These are phyloP conservation scores for Furcula furcula DNA, from an alignment of 2,888 invertebrate species.

Conservation along the genomic window DNA sequence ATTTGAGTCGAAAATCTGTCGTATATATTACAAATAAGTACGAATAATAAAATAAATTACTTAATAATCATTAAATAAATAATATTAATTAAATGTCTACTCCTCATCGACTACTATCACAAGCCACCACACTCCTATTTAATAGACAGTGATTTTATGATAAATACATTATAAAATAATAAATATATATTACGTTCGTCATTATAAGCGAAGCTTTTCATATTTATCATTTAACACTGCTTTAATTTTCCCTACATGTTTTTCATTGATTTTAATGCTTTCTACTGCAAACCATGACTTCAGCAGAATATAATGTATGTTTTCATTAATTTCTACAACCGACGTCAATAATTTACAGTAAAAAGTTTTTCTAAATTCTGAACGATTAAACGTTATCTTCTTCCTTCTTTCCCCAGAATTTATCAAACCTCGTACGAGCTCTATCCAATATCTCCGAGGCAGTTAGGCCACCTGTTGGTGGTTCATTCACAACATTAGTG, in stretches of 20 bases:
- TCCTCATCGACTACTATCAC: slow-evolving; percentile 63
- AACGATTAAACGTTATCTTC: slow-evolving; percentile 78
- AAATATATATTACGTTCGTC: slow-evolving; percentile 54
- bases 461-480: slow-evolving; percentile 73
- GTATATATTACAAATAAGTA: slow-evolving; percentile 14
- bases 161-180: slow-evolving; percentile 39
- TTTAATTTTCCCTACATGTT: slow-evolving; percentile 51
- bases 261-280: slow-evolving; percentile 30
- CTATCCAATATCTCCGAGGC: slow-evolving; percentile 90
- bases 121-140: slow-evolving; percentile 75
- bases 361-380: slow-evolving; percentile 25
- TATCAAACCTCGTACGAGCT: slow-evolving; percentile 91
- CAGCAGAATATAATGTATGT: slow-evolving; percentile 6
- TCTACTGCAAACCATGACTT: slow-evolving; percentile 42
- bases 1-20: slow-evolving; percentile 19
- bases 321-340: slow-evolving; percentile 8
- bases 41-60: slow-evolving; percentile 17
- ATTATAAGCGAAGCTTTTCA: slow-evolving; percentile 70
- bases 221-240: slow-evolving; percentile 52
- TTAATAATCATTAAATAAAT: slow-evolving; percentile 24
- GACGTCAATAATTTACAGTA: slow-evolving; percentile 32
- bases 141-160: slow-evolving; percentile 60
- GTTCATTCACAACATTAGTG: slow-evolving; percentile 75
- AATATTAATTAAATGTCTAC: slow-evolving; percentile 32
- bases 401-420: slow-evolving; percentile 90